phyloP scores from a whole-genome alignment of 2,797 vertebrate species.

The Syndactyla subalaris region DNA sequence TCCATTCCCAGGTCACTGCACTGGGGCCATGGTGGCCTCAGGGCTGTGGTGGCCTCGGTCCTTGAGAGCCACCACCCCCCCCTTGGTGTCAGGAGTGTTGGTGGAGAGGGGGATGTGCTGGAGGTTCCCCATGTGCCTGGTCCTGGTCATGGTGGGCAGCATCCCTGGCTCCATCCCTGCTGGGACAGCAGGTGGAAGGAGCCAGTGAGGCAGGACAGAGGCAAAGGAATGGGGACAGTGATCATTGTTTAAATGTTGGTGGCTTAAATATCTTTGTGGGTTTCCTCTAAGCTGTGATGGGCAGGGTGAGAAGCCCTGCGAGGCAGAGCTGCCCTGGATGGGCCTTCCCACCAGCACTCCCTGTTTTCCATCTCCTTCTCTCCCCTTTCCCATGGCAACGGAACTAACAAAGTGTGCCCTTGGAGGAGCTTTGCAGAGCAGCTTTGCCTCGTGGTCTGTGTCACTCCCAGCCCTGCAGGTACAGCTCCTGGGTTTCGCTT shows the following conservation, averaged over 20 bases:
- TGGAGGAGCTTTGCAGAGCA: neutral
- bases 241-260: neutral
- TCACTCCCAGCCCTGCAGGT: slow-evolving; percentile 27
- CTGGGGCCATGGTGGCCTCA: neutral
- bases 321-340: neutral
- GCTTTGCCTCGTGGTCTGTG: neutral
- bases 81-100: accelerated
- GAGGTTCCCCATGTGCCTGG: neutral
- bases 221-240: neutral
- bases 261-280: neutral
- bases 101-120: accelerated
- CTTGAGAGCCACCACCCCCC: neutral
- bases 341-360: neutral
- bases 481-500: slow-evolving; percentile 31
- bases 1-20: neutral
- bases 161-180: neutral
- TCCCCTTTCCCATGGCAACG: neutral
- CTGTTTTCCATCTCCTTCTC: neutral
- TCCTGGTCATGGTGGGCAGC: neutral
- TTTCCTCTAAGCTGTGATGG: neutral
- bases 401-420: neutral
- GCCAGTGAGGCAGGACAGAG: neutral
- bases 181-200: neutral
- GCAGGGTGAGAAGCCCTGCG: neutral
- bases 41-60: neutral